A percentile compares a stretch with the other conserved stretches of the same genome.
Evolutionary conservation across 2,113 vertebrate species (phyloP).

Genomic region (Raja brachyura): DNA sequence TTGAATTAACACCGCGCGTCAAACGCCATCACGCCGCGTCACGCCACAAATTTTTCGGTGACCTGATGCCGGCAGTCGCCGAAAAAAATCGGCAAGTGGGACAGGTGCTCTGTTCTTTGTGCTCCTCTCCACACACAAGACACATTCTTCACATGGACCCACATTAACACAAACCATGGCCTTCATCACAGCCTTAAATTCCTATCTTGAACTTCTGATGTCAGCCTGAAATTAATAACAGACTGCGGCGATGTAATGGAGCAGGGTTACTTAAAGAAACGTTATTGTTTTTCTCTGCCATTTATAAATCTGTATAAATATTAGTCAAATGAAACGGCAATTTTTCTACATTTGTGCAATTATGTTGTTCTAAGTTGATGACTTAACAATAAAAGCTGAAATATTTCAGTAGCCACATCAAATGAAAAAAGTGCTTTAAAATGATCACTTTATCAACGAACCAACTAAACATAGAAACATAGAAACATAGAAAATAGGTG

Average conservation of each 20-base stretch:
- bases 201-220: not conserved
- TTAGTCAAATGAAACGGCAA: not conserved
- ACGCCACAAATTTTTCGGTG: too few relatives aligned
- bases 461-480: not conserved
- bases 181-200: conserved; percentile 17
- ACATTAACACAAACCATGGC: not conserved
- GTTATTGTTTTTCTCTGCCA: not conserved
- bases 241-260: not conserved
- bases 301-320: not conserved
- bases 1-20: too few relatives aligned
- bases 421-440: not conserved
- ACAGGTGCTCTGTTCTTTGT: not conserved
- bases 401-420: not conserved
- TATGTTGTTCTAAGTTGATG: not conserved
- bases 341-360: not conserved
- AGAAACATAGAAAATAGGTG: too few relatives aligned
- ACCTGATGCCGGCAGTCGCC: too few relatives aligned
- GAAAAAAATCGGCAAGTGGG: too few relatives aligned
- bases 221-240: conserved; percentile 19
- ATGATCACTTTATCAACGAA: not conserved
- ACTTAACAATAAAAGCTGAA: not conserved
- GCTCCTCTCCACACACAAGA: not conserved
- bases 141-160: not conserved
- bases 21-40: too few relatives aligned
- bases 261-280: not conserved